phyloP scores from a whole-genome alignment of 2,888 invertebrate species.

The Gastracanthus pulcherrimus region DNA sequence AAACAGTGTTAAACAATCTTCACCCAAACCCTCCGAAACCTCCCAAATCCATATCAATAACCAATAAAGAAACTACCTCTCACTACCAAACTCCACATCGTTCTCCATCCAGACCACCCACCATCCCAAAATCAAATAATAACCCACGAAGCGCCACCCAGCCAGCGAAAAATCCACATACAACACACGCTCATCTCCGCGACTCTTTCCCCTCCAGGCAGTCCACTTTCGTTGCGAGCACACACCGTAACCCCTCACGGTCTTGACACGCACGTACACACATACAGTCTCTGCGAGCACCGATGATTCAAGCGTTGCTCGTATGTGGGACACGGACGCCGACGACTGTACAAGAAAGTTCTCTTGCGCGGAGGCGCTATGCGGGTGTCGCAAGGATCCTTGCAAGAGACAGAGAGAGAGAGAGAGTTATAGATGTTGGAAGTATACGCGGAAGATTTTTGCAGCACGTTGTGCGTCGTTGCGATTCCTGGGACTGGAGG shows the following conservation, averaged over 20 bases:
- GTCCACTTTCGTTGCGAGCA: background rate
- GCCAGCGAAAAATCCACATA: no score
- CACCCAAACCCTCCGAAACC: no score
- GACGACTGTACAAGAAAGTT: background rate
- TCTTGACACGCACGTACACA: background rate
- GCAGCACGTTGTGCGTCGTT: no score
- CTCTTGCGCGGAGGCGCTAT: background rate
- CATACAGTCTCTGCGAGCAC: no score
- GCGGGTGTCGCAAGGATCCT: conserved; percentile 9
- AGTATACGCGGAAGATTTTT: no score
- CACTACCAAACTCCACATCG: background rate
- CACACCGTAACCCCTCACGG: background rate
- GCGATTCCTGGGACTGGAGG: no score
- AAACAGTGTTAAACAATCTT: no score
- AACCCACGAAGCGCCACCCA: no score
- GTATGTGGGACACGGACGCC: background rate
- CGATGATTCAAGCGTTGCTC: no score
- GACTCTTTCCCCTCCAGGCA: background rate
- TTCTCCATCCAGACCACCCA: background rate
- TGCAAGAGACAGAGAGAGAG: no score
- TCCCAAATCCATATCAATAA: no score
- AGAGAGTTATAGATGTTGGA: no score
- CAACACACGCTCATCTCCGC: background rate
- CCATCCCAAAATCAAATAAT: background rate
- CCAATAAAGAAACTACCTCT: background rate